Evolutionary conservation across 2,797 vertebrate genomes (phyloP).

Genomic region (Pelodytes ibericus): DNA sequence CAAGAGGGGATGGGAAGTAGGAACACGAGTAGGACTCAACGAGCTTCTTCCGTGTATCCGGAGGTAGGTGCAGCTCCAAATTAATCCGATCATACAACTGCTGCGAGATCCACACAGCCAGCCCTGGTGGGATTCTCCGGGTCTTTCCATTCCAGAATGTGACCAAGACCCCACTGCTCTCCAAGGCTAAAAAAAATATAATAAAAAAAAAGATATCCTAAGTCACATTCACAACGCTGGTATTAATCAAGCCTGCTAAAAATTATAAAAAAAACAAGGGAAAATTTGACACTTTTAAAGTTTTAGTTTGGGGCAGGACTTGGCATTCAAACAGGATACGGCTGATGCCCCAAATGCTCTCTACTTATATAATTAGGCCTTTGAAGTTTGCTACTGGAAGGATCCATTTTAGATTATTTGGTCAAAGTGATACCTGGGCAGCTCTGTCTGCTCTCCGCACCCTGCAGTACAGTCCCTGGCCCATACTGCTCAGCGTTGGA

Average conservation of each 20-base stretch:
- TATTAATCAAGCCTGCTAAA: too few relatives aligned
- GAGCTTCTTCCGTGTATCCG: slow-evolving; percentile 64
- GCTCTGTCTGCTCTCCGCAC: slow-evolving; percentile 53
- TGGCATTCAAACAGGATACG: too few relatives aligned
- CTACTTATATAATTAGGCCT: too few relatives aligned
- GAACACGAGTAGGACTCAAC: slow-evolving; percentile 62
- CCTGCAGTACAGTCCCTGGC: slow-evolving; percentile 65
- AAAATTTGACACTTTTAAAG: too few relatives aligned
- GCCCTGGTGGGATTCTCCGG: slow-evolving; percentile 59
- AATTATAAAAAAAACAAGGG: too few relatives aligned
- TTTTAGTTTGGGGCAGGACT: too few relatives aligned
- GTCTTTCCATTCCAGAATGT: slow-evolving; percentile 71
- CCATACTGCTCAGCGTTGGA: slow-evolving; percentile 61
- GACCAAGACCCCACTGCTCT: slow-evolving; percentile 60
- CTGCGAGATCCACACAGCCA: slow-evolving; percentile 60
- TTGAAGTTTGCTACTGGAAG: too few relatives aligned
- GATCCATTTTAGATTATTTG: too few relatives aligned
- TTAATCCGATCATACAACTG: slow-evolving; percentile 60
- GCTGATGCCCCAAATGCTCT: too few relatives aligned
- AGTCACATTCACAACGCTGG: too few relatives aligned
- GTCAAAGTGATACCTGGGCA: slow-evolving; percentile 57
- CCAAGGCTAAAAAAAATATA: slow-evolving; percentile 53
- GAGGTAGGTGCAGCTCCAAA: slow-evolving; percentile 70
- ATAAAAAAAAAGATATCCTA: too few relatives aligned
- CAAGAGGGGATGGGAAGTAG: slow-evolving; percentile 55